Evolutionary conservation across 2,888 invertebrate species (phyloP).

Genomic region (Nomada fabriciana): DNA sequence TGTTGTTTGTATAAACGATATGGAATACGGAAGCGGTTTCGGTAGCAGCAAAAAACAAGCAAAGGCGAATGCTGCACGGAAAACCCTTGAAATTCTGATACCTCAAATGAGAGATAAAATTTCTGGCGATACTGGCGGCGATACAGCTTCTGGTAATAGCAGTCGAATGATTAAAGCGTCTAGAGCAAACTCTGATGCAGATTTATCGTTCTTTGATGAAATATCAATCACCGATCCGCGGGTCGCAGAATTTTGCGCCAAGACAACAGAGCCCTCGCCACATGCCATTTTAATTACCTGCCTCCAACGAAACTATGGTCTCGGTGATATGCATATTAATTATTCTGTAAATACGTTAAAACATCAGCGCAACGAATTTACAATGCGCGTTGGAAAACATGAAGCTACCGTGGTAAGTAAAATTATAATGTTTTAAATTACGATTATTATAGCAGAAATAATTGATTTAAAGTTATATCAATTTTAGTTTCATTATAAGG

Average conservation of each 20-base stretch:
- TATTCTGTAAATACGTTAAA: conserved; percentile 94
- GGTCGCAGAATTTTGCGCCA: conserved; percentile 97
- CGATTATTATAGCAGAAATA: not conserved
- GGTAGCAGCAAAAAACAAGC: conserved; percentile 98
- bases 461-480: not conserved
- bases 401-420: conserved; percentile 90
- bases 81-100: conserved; percentile 95
- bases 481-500: too few relatives aligned
- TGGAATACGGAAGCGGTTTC: conserved; percentile 97
- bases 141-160: conserved; percentile 83
- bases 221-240: conserved; percentile 97
- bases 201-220: conserved; percentile 92
- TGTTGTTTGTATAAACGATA: conserved; percentile 95
- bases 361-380: conserved; percentile 96
- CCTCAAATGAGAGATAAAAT: conserved; percentile 96
- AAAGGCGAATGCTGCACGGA: conserved; percentile 96
- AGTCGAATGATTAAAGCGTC: conserved; percentile 81
- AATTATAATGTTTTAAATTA: conserved; percentile 2
- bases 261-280: conserved; percentile 97
- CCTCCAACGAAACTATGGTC: conserved; percentile 95
- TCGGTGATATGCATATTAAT: conserved; percentile 94
- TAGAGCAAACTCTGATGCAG: conserved; percentile 81
- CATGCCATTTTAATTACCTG: conserved; percentile 97
- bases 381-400: conserved; percentile 97
- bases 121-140: conserved; percentile 86